Base-by-base conservation (phyloP, 1,140 invertebrate species). In the Nephila pilipes region DNA sequence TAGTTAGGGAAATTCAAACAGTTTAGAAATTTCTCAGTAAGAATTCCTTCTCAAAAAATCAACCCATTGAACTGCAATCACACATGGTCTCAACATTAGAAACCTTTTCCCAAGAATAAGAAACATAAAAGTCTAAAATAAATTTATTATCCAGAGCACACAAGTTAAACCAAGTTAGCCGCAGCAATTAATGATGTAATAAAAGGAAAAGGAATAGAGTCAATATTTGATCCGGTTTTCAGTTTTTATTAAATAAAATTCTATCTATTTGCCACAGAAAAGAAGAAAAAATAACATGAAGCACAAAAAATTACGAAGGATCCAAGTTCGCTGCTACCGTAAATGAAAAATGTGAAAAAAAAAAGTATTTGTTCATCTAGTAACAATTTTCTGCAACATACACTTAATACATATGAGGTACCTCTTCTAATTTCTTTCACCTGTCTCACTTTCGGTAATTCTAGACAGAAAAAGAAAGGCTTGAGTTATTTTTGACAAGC, bases 171-270 rank as follows among this genome's bases (percentile, higher is more conserved):
- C 29, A 69, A 69, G 65, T 69, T 32, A 69, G 4, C 29, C 29
- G n/a, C 65, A 14, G 29, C 65, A 69, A 69, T 69, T 69, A 69
- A 69, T 69, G 65, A 69, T 69, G 25, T 69, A 69, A 32, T 69
- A 69, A 32, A 29, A 69, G 29, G 29, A 69, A 29, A 32, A 69
- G 29, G 29, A 32, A 69, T 32, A 4, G 65, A 69, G 65, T 69
- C 65, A 69, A 69, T 69, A 69, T 69, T 69, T 69, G 29, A 69
- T 69, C 65, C 29, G 29, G 29, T 25, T 69, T 63, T 29, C 25
- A 65, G 14, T 69, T 69, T 69, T 69, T 69, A 25, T 69, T 69
- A 69, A 69, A 69, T 69, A 10, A 29, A 69, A 69, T 8, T 65
- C 29, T 25, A 69, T 25, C 25, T 69, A 25, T 69, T 69, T 69